Evolutionary conservation across 2,797 vertebrate genomes (phyloP), one percentile per base, ranked within the genome.

Genomic region (Myoxocephalus aenaeus): DNA sequence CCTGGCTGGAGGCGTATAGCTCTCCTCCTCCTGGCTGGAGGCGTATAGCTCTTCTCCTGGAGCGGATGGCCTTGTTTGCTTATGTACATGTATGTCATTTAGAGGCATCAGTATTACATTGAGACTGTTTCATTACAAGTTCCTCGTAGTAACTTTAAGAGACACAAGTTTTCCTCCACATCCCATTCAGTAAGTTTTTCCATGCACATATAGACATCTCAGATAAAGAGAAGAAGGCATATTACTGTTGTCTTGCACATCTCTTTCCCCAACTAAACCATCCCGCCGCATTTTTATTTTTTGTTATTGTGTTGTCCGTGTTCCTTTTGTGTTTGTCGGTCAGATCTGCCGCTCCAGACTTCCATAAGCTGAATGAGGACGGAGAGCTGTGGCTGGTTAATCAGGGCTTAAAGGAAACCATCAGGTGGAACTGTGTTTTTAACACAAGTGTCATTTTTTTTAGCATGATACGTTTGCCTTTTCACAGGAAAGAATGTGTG

Each of bases 381-480:
- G 97, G 97, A 95, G 98, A 99, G 93, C 97, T 99, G 94, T 99
- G 97, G 97, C 96, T 99, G 96, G 98, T 97, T 95, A 98, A 99
- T 97, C 96, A 98, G 96, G 98, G 98, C 95, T 97, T 99, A 96
- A 99, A 99, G 96, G 96, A 98, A 95, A 96, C 98, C 94, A 97
- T 97, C 97, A 99, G 98, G 98, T 99, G 87, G 96, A 95, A 89
- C 85, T 77, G 92, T 85, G 94, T 87, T 94, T 89, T 92, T 87
- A 63, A 90, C 92, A 84, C 70, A 65, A 73, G 78, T 65, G 78
- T 85, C 77, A 69, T 53, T 71, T 70, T 57, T 69, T 73, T 32
- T 59, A 83, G 90, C 88, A 90, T 89, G 87, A 78, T 36, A 13
- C 46, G 51, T 84, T 83, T 86, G 78, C 70, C 69, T 83, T 80